phyloP scores from a whole-genome alignment of 37 sponge, comb jelly and placozoan genomes.

The Crambe crambe region DNA sequence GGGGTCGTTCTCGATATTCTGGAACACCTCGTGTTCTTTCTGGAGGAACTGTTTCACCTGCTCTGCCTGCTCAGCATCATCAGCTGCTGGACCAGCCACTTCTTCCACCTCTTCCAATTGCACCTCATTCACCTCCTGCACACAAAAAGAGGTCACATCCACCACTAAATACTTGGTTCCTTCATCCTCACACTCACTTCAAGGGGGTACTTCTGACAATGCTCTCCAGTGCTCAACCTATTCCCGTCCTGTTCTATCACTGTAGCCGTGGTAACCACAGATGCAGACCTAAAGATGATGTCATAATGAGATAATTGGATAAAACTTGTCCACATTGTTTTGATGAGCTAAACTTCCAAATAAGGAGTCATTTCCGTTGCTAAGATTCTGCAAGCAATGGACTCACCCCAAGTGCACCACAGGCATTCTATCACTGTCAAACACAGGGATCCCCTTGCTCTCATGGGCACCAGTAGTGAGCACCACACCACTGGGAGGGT shows the following conservation, averaged over 20 bases:
- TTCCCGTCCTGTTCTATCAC: constrained; percentile 40
- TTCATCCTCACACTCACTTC: constrained; percentile 19
- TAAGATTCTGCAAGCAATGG: not conserved
- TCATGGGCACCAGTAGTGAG: not conserved
- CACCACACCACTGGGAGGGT: not conserved
- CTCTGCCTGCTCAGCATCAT: constrained; percentile 28
- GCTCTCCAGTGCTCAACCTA: constrained; percentile 27
- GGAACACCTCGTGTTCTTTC: constrained; percentile 23
- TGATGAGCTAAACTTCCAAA: too few relatives aligned
- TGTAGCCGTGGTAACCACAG: constrained; percentile 27
- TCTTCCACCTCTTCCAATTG: constrained; percentile 1
- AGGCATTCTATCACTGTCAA: constrained; percentile 58
- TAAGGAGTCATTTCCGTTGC: not conserved
- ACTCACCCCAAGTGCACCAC: constrained; percentile 58
- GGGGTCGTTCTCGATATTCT: not conserved
- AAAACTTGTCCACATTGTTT: too few relatives aligned
- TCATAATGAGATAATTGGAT: not conserved
- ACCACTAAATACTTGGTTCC: not conserved
- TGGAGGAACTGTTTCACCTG: constrained; percentile 40
- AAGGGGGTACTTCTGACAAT: constrained; percentile 29
- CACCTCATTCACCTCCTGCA: constrained; percentile 12
- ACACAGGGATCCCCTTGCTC: constrained; percentile 12
- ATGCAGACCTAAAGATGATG: not conserved
- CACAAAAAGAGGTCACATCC: not conserved
- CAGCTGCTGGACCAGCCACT: constrained; percentile 2